Conservation (phyloP, 2,797 vertebrate species). For the Lithobates pipiens region DNA sequence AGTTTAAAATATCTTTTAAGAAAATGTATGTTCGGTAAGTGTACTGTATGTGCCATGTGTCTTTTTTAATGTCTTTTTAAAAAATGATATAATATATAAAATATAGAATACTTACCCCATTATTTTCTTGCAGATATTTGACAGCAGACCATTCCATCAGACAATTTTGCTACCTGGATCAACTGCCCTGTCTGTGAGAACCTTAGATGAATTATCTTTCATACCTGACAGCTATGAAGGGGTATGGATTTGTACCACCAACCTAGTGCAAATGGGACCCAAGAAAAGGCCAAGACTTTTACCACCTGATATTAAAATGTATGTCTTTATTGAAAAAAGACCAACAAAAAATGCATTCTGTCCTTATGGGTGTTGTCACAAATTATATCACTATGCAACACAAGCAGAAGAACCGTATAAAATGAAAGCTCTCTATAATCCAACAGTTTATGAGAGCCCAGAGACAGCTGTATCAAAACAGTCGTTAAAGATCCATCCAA, state of each 20-base stretch:
- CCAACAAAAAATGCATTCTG: background rate
- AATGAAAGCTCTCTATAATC: background rate
- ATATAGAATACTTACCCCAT: too few relatives aligned
- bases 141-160: too few relatives aligned
- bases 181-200: too few relatives aligned
- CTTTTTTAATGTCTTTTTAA: too few relatives aligned
- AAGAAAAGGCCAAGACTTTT: slow-evolving; percentile 15
- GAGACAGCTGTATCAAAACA: background rate
- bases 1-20: too few relatives aligned
- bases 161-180: too few relatives aligned
- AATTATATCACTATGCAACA: background rate
- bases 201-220: too few relatives aligned
- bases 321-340: background rate
- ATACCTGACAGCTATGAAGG: background rate
- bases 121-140: too few relatives aligned
- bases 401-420: background rate
- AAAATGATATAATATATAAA: too few relatives aligned
- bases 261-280: background rate
- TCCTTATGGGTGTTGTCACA: background rate
- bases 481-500: background rate
- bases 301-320: background rate
- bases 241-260: background rate
- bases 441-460: background rate
- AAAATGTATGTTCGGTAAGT: too few relatives aligned
- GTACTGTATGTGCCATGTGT: too few relatives aligned